Evolutionary conservation across 2,113 vertebrate genomes (phyloP).

Genomic region (Todiramphus chloris): DNA sequence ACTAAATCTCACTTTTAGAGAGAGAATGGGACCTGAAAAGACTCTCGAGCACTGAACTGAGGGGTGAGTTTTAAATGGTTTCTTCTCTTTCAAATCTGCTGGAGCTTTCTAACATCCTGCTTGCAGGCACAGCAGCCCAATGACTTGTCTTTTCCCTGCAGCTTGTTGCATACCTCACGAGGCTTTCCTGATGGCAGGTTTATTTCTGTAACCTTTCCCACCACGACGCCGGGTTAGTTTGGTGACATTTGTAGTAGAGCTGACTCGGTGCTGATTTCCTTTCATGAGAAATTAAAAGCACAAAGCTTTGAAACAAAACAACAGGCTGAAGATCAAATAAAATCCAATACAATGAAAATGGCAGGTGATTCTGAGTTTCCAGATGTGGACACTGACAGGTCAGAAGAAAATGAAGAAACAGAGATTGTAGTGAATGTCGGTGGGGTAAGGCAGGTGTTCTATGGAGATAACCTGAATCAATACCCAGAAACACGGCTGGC

Average conservation of each 20-base stretch:
- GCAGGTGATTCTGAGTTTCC: conserved; percentile 77
- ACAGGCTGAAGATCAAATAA: not conserved
- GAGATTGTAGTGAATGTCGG: conserved; percentile 94
- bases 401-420: conserved; percentile 78
- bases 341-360: conserved; percentile 68
- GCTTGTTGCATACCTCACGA: conserved; percentile 63
- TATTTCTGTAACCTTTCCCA: conserved; percentile 40
- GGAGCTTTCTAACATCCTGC: conserved; percentile 48
- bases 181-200: conserved; percentile 10
- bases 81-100: conserved; percentile 44
- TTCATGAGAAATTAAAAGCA: conserved; percentile 21
- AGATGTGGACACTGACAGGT: conserved; percentile 73
- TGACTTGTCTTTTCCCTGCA: conserved; percentile 47
- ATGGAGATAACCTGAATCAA: conserved; percentile 85
- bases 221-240: not conserved
- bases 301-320: conserved; percentile 1
- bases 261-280: not conserved
- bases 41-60: conserved; percentile 31
- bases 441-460: conserved; percentile 88
- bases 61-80: conserved; percentile 71
- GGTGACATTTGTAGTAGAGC: not conserved
- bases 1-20: conserved; percentile 24
- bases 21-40: conserved; percentile 49
- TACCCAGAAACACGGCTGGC: conserved; percentile 94
- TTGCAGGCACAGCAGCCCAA: conserved; percentile 37